A percentile compares a stretch with the other conserved stretches of the same genome.
Evolutionary conservation across 2,888 invertebrate genomes (phyloP).

Genomic region (Thelaira solivaga): DNA sequence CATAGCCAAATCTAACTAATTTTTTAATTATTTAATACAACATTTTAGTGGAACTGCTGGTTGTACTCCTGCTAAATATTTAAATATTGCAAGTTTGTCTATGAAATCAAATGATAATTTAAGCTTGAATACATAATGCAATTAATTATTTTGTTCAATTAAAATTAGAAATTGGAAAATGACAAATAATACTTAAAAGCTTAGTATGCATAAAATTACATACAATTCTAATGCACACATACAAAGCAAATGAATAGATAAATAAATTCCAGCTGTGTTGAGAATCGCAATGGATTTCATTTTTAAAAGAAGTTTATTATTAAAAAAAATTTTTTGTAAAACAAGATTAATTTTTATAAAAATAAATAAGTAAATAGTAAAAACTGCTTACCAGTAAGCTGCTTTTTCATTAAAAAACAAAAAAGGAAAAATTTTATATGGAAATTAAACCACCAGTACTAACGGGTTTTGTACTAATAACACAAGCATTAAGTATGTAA

Average conservation of each 20-base stretch:
- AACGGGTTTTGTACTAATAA: neutral
- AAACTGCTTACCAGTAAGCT: too few relatives aligned
- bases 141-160: slow-evolving; percentile 62
- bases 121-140: slow-evolving; percentile 59
- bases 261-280: neutral
- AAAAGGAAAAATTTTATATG: too few relatives aligned
- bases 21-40: too few relatives aligned
- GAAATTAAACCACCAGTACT: neutral
- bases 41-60: too few relatives aligned
- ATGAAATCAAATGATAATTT: slow-evolving; percentile 42
- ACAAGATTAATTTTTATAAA: too few relatives aligned
- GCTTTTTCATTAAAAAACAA: too few relatives aligned
- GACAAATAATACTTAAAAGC: slow-evolving; percentile 60
- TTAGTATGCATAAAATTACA: slow-evolving; percentile 51
- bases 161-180: slow-evolving; percentile 57
- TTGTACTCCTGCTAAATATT: neutral
- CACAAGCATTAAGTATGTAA: neutral
- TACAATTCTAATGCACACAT: slow-evolving; percentile 4
- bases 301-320: neutral
- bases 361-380: too few relatives aligned
- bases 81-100: neutral
- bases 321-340: too few relatives aligned
- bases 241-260: neutral
- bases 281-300: neutral
- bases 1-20: too few relatives aligned